Conservation (phyloP, 2,888 invertebrate genomes). For the Seira musarum region DNA sequence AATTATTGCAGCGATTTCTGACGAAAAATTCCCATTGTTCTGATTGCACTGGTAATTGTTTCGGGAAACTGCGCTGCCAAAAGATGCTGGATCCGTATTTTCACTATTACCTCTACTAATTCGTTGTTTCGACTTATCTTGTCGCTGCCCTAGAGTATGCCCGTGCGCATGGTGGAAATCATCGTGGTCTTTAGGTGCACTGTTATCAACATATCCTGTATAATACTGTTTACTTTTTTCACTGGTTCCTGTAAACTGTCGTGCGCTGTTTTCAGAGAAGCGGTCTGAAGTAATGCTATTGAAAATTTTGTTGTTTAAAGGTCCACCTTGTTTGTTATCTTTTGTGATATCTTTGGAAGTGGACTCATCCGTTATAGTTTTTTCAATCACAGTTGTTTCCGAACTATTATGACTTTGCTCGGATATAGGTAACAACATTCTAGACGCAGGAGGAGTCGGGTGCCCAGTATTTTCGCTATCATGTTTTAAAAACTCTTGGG, state of each 20-base stretch:
- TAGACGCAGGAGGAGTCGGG: slow-evolving; percentile 1
- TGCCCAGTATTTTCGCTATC: neutral
- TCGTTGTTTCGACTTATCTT: neutral
- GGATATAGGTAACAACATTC: no score
- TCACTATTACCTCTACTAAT: slow-evolving; percentile 12
- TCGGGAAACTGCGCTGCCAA: neutral
- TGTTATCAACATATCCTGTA: slow-evolving; percentile 22
- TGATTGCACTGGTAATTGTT: neutral
- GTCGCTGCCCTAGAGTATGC: neutral
- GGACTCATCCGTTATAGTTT: slow-evolving; percentile 40
- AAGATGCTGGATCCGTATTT: slow-evolving; percentile 34
- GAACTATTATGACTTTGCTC: slow-evolving; percentile 45
- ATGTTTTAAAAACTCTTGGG: neutral
- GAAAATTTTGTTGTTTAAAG: neutral
- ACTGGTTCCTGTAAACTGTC: neutral
- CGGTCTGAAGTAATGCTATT: neutral
- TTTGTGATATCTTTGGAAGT: slow-evolving; percentile 9
- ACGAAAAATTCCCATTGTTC: slow-evolving; percentile 24
- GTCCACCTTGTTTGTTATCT: neutral
- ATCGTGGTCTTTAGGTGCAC: slow-evolving; percentile 29
- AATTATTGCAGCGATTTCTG: slow-evolving; percentile 40
- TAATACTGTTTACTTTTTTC: slow-evolving; percentile 1
- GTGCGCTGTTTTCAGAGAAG: neutral
- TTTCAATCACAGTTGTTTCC: slow-evolving; percentile 44
- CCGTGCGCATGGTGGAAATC: slow-evolving; percentile 24